Base-by-base conservation (phyloP, 2,797 vertebrate species). In the Leptodactylus fallax region DNA sequence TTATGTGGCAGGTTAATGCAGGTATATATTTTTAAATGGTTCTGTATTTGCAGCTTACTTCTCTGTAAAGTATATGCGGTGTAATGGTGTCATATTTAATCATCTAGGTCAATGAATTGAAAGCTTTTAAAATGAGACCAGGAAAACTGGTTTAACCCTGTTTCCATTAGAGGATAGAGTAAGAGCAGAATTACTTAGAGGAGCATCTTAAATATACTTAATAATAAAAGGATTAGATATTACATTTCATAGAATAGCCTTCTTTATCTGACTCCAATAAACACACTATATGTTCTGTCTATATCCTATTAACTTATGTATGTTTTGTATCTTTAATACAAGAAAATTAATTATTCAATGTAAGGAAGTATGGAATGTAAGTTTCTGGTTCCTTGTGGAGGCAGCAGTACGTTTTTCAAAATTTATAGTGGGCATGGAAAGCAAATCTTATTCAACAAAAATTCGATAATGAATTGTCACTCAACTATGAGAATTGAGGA, bases 101-200 rank as follows among this genome's bases (percentile, higher is more conserved):
- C 27, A 72, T 72, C 69, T 72, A 72, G 27, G 27, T 72, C 69
- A 72, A 72, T 72, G 69, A 72, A 47, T 72, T 47, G 45, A 72
- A 72, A 72, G 69, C 27, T 72, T 47, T 72, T 45, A 72, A 72
- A 72, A 47, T 47, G 27, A 72, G 27, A 72, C 16, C 27, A 72
- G 27, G 7, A 72, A 72, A 72, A 72, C 14, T 72, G 36, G 3
- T 72, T 19, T 72, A 72, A 72, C 36, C 69, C 36, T 47, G 27
- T 72, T 45, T 45, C 27, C 69, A 72, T 72, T 72, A 72, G 69
- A 19, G 36, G 69, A 72, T 6, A 45, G 16, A 47, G 13, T 19
- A 17, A 72, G 7, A 72, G 7, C 14, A 45, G 36, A 72, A 72
- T 16, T 36, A 45, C 67, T 16, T 17, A 16, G 17, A 36, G 67